These are phyloP conservation scores for Archocentrus centrarchus DNA, from an alignment of 2,113 vertebrate species.

Conservation along the genomic window DNA sequence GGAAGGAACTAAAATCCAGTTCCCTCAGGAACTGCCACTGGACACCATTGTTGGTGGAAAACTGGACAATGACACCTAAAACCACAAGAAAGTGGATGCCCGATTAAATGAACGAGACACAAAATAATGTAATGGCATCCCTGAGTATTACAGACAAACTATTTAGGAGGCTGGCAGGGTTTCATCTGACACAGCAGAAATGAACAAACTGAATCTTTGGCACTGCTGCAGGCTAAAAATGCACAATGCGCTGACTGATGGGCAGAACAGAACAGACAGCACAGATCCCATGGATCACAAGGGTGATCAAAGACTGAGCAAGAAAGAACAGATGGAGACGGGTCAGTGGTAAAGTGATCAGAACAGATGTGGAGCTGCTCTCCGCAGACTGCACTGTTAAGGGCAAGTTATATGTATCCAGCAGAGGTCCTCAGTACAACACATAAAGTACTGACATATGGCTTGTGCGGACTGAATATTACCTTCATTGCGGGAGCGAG, in stretches of 20 bases:
- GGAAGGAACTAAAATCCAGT: constrained; percentile 93
- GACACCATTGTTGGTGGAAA: constrained; percentile 94
- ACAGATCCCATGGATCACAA: neutral
- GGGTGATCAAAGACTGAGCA: constrained; percentile 25
- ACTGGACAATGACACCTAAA: constrained; percentile 93
- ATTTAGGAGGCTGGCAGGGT: constrained; percentile 2
- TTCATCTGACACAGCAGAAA: constrained; percentile 46
- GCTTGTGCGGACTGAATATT: constrained; percentile 28
- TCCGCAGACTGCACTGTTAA: constrained; percentile 14
- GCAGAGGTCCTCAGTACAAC: constrained; percentile 28
- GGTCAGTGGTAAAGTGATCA: neutral
- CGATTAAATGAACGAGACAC: constrained; percentile 3
- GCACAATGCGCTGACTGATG: constrained; percentile 17
- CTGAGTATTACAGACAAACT: constrained; percentile 12
- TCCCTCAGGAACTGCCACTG: constrained; percentile 93
- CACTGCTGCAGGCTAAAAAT: constrained; percentile 33
- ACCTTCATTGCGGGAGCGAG: constrained; percentile 97
- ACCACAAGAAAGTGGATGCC: neutral
- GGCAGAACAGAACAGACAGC: constrained; percentile 10
- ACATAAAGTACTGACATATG: neutral
- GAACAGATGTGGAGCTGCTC: constrained; percentile 5
- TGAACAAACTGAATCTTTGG: constrained; percentile 16
- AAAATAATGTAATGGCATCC: neutral
- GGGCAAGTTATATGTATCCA: constrained; percentile 44
- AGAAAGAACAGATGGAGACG: constrained; percentile 18